Evolutionary conservation across 2,113 vertebrate genomes (phyloP).

Genomic region (Galemys pyrenaicus): DNA sequence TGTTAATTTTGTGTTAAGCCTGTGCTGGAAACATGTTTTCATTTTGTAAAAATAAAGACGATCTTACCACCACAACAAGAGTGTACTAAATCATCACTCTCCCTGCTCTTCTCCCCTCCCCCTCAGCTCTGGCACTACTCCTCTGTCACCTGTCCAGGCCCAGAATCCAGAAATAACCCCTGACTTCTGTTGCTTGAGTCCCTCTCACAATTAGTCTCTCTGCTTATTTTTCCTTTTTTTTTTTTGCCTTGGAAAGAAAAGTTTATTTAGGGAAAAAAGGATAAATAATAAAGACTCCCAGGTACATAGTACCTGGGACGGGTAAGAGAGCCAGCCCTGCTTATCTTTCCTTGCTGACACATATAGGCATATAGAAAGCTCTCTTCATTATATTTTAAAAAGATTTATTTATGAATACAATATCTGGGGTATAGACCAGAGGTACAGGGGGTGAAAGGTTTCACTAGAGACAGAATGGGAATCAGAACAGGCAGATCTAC

Average conservation of each 20-base stretch:
- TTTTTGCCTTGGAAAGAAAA: no score
- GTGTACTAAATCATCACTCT: background rate
- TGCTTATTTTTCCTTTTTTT: background rate
- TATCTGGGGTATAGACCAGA: no score
- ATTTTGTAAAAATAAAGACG: conserved; percentile 54
- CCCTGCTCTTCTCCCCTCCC: background rate
- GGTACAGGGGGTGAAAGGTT: no score
- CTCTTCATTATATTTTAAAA: background rate
- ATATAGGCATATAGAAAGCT: background rate
- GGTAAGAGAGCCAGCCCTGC: no score
- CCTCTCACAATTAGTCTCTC: background rate
- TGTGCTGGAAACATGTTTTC: background rate
- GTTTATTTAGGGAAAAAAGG: no score
- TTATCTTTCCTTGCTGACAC: background rate
- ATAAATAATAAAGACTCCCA: no score
- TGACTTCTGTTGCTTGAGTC: background rate
- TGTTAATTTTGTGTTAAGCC: conserved; percentile 20
- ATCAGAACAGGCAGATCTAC: no score
- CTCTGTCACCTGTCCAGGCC: background rate
- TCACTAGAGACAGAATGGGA: no score
- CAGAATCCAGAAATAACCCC: background rate
- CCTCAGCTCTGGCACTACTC: background rate
- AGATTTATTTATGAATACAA: no score
- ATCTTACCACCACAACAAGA: background rate
- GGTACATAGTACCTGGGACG: no score